Evolutionary conservation across 2,888 invertebrate genomes (phyloP).

Genomic region (Leistus spinibarbis): DNA sequence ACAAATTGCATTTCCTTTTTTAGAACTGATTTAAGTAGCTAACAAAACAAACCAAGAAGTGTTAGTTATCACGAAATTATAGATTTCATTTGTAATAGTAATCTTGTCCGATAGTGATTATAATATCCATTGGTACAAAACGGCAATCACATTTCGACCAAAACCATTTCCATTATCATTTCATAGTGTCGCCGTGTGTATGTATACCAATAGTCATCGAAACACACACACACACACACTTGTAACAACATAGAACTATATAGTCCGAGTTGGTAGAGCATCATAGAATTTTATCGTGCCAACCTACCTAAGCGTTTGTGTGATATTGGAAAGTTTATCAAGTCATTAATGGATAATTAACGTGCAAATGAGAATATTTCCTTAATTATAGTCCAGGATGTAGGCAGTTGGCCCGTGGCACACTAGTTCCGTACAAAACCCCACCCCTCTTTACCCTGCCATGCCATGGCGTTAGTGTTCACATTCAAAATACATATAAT

Average conservation of each 20-base stretch:
- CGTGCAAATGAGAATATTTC: conserved; percentile 40
- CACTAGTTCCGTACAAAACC: conserved; percentile 22
- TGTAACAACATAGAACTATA: neutral
- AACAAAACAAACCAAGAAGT: too few relatives aligned
- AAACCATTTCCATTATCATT: conserved; percentile 31
- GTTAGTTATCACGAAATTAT: too few relatives aligned
- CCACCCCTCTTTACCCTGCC: too few relatives aligned
- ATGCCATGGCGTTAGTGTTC: neutral
- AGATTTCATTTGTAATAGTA: too few relatives aligned
- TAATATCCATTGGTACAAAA: neutral
- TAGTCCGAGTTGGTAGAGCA: too few relatives aligned
- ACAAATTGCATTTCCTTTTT: too few relatives aligned
- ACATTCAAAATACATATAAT: neutral
- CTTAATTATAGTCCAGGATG: conserved; percentile 39
- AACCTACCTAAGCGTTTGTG: conserved; percentile 29
- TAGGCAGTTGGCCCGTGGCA: conserved; percentile 34
- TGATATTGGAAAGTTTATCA: conserved; percentile 39
- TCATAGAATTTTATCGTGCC: conserved; percentile 29
- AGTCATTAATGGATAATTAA: conserved; percentile 39
- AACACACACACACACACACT: neutral
- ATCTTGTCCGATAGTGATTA: neutral
- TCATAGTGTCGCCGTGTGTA: conserved; percentile 6
- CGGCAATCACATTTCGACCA: neutral
- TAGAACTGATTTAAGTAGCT: too few relatives aligned
- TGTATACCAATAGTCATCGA: neutral